Conservation (phyloP, 2,797 vertebrate genomes). For the Rhabdophis nuchalis region DNA sequence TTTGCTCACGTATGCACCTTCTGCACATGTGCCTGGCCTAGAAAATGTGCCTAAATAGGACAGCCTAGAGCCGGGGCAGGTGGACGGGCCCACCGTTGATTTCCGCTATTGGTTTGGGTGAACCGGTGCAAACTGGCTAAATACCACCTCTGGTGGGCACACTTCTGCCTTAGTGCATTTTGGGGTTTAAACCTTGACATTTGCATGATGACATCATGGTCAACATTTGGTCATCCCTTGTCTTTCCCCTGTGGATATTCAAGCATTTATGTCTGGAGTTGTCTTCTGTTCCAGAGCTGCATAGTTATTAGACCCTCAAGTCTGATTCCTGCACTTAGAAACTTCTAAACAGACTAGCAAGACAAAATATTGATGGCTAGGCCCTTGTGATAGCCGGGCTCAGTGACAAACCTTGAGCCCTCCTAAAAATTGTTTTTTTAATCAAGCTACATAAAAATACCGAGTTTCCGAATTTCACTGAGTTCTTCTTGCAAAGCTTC, state of each 20-base stretch:
- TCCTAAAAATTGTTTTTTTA: conserved; percentile 24
- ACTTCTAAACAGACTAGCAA: conserved; percentile 35
- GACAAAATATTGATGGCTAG: conserved; percentile 36
- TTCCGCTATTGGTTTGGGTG: too few relatives aligned
- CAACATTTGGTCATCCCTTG: neutral
- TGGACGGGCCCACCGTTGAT: too few relatives aligned
- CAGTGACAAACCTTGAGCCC: conserved; percentile 13
- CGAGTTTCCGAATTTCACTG: too few relatives aligned
- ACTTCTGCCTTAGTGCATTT: too few relatives aligned
- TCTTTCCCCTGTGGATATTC: neutral
- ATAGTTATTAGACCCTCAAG: conserved; percentile 31
- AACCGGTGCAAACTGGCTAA: too few relatives aligned
- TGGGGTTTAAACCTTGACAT: neutral
- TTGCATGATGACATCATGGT: neutral
- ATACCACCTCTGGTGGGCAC: too few relatives aligned
- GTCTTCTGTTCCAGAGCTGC: conserved; percentile 5
- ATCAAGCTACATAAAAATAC: conserved; percentile 24
- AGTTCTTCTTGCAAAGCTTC: too few relatives aligned
- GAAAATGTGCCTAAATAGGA: too few relatives aligned
- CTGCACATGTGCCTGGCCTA: too few relatives aligned
- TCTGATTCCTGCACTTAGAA: conserved; percentile 44
- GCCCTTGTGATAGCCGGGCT: conserved; percentile 25
- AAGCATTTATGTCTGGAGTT: neutral
- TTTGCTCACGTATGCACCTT: too few relatives aligned
- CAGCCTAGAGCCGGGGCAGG: too few relatives aligned